Percentiles rank a stretch among this genome's conserved stretches.
Evolutionary conservation across 1,140 invertebrate species (phyloP).

Genomic region (Berghia stephanieae): DNA sequence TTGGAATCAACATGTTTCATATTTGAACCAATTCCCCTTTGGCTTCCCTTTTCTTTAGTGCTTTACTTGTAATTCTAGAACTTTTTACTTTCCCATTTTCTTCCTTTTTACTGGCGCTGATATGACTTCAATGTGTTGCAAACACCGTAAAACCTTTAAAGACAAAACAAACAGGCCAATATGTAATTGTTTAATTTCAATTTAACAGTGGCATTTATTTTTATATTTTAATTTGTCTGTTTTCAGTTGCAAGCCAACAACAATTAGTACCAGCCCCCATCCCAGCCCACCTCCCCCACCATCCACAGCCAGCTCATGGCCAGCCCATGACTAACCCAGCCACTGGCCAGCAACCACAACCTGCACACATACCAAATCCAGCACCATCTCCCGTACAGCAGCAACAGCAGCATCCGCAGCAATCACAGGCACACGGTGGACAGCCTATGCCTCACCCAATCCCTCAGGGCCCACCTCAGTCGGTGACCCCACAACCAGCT

Average conservation of each 20-base stretch:
- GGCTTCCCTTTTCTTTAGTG: too few species aligned
- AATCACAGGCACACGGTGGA: too few species aligned
- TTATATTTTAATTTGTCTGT: neutral
- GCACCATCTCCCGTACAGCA: slow-evolving; percentile 28
- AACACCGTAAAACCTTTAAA: too few species aligned
- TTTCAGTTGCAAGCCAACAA: slow-evolving; percentile 10
- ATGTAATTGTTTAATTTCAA: neutral
- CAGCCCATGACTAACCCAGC: slow-evolving; percentile 14
- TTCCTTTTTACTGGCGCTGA: too few species aligned
- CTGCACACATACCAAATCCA: slow-evolving; percentile 23
- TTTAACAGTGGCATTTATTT: neutral
- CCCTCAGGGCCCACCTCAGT: slow-evolving; percentile 21
- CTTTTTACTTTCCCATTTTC: too few species aligned
- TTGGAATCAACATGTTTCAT: too few species aligned
- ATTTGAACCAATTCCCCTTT: too few species aligned
- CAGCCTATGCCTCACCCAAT: slow-evolving; percentile 22
- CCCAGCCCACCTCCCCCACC: slow-evolving; percentile 10
- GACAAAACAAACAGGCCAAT: too few species aligned
- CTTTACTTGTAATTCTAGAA: too few species aligned
- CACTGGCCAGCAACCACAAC: slow-evolving; percentile 6
- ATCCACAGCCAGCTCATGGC: slow-evolving; percentile 15
- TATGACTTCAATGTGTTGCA: too few species aligned
- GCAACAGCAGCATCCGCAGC: slow-evolving; percentile 6
- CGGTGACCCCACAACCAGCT: slow-evolving; percentile 15
- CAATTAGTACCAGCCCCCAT: slow-evolving; percentile 10